Conservation (phyloP, 2,797 vertebrate genomes). For the Pogonophryne albipinna region DNA sequence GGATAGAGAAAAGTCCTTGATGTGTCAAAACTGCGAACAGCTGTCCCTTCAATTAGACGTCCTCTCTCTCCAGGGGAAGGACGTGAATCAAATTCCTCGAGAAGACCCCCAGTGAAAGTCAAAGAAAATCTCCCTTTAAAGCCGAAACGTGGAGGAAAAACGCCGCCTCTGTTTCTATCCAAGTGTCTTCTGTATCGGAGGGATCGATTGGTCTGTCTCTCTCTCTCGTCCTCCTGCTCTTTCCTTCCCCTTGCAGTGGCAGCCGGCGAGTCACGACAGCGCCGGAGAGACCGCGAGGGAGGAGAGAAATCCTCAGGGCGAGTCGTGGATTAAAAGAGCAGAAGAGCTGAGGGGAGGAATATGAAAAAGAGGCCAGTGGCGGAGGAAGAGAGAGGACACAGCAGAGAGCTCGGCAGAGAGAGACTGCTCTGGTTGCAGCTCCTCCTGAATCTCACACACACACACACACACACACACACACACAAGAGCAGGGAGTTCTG, state of each 20-base stretch:
- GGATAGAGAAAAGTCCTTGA: slow-evolving; percentile 16
- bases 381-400: slow-evolving; percentile 53
- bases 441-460: slow-evolving; percentile 64
- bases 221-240: slow-evolving; percentile 47
- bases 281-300: slow-evolving; percentile 12
- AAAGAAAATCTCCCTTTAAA: slow-evolving; percentile 33
- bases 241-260: slow-evolving; percentile 66
- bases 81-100: slow-evolving; percentile 32
- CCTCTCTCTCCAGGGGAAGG: slow-evolving; percentile 37
- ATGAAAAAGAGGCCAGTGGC: slow-evolving; percentile 62
- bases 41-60: slow-evolving; percentile 42
- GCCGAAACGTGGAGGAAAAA: slow-evolving; percentile 13
- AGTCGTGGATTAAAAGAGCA: slow-evolving; percentile 43
- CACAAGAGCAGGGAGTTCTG: slow-evolving; percentile 52
- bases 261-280: slow-evolving; percentile 73
- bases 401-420: slow-evolving; percentile 67
- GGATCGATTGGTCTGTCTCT: slow-evolving; percentile 63
- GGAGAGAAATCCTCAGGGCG: slow-evolving; percentile 54
- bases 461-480: slow-evolving; percentile 47
- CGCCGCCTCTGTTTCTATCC: slow-evolving; percentile 25
- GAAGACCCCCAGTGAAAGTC: slow-evolving; percentile 33
- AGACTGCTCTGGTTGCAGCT: slow-evolving; percentile 77
- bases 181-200: slow-evolving; percentile 39
- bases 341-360: slow-evolving; percentile 40
- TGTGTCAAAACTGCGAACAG: slow-evolving; percentile 40